Base-by-base conservation (phyloP, 2,888 invertebrate genomes). In the Lysandra coridon region DNA sequence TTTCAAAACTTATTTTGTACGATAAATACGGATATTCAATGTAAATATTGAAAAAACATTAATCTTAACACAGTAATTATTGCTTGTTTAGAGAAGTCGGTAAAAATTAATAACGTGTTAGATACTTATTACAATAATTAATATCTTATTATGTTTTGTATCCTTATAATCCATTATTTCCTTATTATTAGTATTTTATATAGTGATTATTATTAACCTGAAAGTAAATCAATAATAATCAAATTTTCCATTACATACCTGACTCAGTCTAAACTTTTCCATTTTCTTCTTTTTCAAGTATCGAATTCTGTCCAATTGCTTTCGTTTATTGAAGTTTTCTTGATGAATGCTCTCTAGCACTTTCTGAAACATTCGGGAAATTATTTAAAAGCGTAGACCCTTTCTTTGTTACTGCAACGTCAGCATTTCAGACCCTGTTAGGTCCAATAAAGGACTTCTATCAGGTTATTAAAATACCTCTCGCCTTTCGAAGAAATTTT, bases 251-350 rank as follows among this genome's bases (percentile, higher is more conserved):
- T 64, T 30, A 44, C 30, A 73, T 80, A 96, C 96, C 94, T 96
- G 96, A 49, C 95, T 89, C 75, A 93, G 87, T 12, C 96, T 95
- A 84, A 96, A 94, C 80, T 89, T 90, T 83, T 96, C 95, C 89
- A 96, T 95, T 87, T 95, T 96, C 84, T 93, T 93, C 82, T 95
- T 95, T 87, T 96, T 96, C 17, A 93, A 92, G 80, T 95, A 96
- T 82, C 92, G 88, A 33, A 96, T 92, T 81, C 95, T 92, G 84
- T 96, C 96, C 44, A 96, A 88, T 82, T 95, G 95, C 85, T 96
- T 96, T 75, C 96, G 91, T 84, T 95, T 96, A 78, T 95, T 94
- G 81, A 96, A 96, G 86, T 95, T 96, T 82, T 96, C 95, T 86
- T 96, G 96, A 82, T 95, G 93, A 64, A 96, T 91, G 81, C 95